Evolutionary conservation across 2,113 vertebrate species (phyloP), one percentile per base, ranked within the genome.

Genomic region (Paramisgurnus dabryanus): DNA sequence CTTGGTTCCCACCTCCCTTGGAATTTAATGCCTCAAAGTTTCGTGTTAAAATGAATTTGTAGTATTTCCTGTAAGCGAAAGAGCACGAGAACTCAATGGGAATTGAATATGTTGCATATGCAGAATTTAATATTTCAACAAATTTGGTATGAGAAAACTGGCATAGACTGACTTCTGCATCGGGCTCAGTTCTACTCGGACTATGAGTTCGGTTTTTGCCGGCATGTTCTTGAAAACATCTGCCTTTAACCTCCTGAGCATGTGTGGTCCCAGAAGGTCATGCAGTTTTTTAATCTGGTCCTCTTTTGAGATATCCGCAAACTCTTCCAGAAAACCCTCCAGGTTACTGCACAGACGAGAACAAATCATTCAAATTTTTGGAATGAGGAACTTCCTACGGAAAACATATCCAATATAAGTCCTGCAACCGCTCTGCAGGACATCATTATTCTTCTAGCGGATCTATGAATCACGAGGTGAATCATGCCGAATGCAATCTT

Each of bases 211-310:
- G 0, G 98, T 99, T 93, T 99, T 99, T 73, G 98, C 93, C 0
- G 98, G 98, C 98, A 99, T 99, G 94, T 99, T 98, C 92, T 99
- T 99, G 88, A 99, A 99, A 15, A 99, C 98, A 0, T 99, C 98
- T 0, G 92, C 97, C 88, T 99, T 99, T 81, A 99, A 94, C 72
- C 98, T 90, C 58, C 98, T 85, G 53, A 99, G 94, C 98, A 99
- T 99, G 91, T 99, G 98, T 0, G 98, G 97, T 11, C 98, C 98
- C 77, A 99, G 91, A 75, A 99, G 93, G 81, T 99, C 98, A 0
- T 99, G 98, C 6, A 99, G 93, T 85, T 99, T 99, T 82, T 99
- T 99, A 89, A 99, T 99, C 93, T 99, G 98, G 89, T 99, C 98
- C 82, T 99, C 98, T 89, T 99, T 99, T 45, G 98, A 99, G 87